Percentiles rank a stretch among this genome's conserved stretches.
Evolutionary conservation across 2,888 invertebrate genomes (phyloP).

Genomic region (Rhabditoides inermis): DNA sequence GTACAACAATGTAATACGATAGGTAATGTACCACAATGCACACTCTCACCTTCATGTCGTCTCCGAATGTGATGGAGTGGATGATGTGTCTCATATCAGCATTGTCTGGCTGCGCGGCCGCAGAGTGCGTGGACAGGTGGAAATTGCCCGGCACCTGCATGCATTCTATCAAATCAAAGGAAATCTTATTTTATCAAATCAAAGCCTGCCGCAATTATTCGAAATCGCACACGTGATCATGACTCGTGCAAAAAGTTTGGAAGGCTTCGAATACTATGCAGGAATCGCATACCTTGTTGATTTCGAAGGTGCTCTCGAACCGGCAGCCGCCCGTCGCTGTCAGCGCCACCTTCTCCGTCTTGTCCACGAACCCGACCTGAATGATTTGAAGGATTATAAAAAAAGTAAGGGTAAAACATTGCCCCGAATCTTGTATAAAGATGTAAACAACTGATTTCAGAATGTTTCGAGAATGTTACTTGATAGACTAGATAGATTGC

Average conservation of each 20-base stretch:
- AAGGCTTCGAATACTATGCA: neutral
- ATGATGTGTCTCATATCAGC: constrained; percentile 60
- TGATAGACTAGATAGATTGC: neutral
- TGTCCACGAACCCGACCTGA: constrained; percentile 57
- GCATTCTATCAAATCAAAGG: too few species aligned
- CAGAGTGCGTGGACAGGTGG: constrained; percentile 61
- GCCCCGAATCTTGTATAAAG: neutral
- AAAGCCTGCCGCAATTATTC: too few species aligned
- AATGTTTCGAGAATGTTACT: neutral
- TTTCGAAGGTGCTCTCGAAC: constrained; percentile 57
- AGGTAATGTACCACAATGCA: neutral
- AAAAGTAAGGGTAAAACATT: too few species aligned
- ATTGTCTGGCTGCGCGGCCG: constrained; percentile 55
- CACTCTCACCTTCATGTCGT: constrained; percentile 26
- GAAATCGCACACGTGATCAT: too few species aligned
- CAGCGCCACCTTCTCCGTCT: constrained; percentile 57
- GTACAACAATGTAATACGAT: neutral
- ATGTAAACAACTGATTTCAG: neutral
- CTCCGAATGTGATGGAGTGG: constrained; percentile 57
- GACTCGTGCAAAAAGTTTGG: neutral
- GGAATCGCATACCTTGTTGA: constrained; percentile 53
- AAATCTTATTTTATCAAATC: too few species aligned
- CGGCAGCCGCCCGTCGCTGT: constrained; percentile 56
- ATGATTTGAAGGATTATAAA: too few species aligned
- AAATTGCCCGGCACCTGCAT: constrained; percentile 61